Conservation (phyloP, 2,888 invertebrate species). For the Sceliomorpha sp. region DNA sequence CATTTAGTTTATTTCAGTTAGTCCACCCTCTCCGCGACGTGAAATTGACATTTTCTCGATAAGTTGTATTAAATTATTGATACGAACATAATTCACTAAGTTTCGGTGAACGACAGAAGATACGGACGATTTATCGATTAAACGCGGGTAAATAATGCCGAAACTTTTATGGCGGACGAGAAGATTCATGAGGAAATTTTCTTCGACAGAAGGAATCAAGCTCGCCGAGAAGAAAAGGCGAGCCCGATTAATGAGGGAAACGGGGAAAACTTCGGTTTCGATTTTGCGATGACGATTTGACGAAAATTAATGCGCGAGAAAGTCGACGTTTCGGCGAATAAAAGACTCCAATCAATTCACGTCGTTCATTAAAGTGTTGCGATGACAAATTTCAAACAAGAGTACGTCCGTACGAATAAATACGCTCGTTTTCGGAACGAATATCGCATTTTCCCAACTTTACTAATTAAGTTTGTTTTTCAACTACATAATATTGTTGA, state of each 20-base stretch:
- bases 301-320: constrained; percentile 19
- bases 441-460: no score
- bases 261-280: constrained; percentile 28
- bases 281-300: background rate
- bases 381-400: no score
- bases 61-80: constrained; percentile 34
- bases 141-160: constrained; percentile 52
- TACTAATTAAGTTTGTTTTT: no score
- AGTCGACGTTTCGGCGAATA: constrained; percentile 18
- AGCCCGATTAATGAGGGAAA: constrained; percentile 55
- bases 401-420: no score
- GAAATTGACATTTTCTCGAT: constrained; percentile 35
- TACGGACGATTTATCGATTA: constrained; percentile 32
- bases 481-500: no score
- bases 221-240: constrained; percentile 1
- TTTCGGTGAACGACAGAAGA: constrained; percentile 56
- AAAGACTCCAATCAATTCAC: constrained; percentile 30
- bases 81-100: constrained; percentile 51
- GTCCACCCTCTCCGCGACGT: constrained; percentile 3
- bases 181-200: constrained; percentile 41
- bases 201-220: constrained; percentile 16
- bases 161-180: constrained; percentile 46
- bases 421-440: no score
- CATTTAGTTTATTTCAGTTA: constrained; percentile 20
- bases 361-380: constrained; percentile 11